These are phyloP conservation scores for Dasyornis broadbenti DNA, from an alignment of 2,113 vertebrate genomes.

Conservation along the genomic window DNA sequence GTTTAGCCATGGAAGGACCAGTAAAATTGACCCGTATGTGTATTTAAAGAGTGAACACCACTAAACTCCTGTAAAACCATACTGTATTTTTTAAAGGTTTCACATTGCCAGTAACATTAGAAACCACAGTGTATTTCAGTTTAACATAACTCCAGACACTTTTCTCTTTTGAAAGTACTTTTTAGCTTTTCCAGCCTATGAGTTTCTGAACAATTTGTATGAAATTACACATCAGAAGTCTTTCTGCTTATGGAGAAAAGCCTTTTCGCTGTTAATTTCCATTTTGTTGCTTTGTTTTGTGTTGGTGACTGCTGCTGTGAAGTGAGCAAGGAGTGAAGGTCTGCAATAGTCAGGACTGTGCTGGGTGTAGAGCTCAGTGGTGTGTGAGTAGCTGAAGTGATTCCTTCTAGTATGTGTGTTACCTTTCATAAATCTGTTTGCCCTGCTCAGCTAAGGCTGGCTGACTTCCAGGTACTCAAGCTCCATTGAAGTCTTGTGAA, in stretches of 20 bases:
- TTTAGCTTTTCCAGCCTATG: background rate
- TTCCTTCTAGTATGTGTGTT: slow-evolving; percentile 9
- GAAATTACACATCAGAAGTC: background rate
- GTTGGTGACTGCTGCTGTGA: background rate
- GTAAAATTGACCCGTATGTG: background rate
- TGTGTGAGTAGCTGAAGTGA: background rate
- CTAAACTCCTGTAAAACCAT: background rate
- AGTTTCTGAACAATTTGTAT: background rate
- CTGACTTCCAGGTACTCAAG: slow-evolving; percentile 25
- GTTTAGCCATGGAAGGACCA: background rate
- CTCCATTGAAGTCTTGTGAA: slow-evolving; percentile 26
- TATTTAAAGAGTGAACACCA: background rate
- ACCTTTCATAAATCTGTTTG: slow-evolving; percentile 46
- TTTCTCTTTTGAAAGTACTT: background rate
- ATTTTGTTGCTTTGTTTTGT: background rate
- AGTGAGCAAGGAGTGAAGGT: background rate
- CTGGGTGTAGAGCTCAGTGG: background rate
- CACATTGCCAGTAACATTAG: background rate
- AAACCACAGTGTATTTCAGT: background rate
- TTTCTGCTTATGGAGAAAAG: background rate
- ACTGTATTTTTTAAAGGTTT: background rate
- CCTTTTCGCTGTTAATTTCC: background rate
- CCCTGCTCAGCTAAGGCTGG: slow-evolving; percentile 10
- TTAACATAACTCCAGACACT: background rate
- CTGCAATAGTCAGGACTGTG: background rate